phyloP scores from a whole-genome alignment of 2,113 vertebrate genomes.

The Eulacestoma nigropectus region DNA sequence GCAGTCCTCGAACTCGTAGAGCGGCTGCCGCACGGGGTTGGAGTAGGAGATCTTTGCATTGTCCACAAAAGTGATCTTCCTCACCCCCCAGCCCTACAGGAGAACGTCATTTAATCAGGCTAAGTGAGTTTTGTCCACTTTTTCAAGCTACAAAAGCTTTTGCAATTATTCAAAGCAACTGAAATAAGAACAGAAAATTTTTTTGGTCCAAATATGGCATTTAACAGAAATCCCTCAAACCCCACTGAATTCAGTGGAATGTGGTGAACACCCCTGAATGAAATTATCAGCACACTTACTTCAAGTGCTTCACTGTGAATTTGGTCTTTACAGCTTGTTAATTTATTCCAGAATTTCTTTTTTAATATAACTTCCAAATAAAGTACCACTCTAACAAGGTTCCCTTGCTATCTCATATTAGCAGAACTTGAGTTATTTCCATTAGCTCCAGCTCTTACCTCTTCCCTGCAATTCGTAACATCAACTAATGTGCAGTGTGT shows the following conservation, averaged over 20 bases:
- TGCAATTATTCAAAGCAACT: neutral
- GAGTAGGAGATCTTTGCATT: slow-evolving; percentile 98
- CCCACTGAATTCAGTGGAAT: neutral
- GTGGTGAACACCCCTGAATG: neutral
- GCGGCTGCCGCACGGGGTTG: slow-evolving; percentile 93
- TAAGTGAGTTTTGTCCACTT: neutral
- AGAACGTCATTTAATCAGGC: neutral
- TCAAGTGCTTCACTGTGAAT: neutral
- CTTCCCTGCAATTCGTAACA: neutral
- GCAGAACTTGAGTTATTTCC: neutral
- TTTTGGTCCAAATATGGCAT: neutral
- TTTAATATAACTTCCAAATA: neutral
- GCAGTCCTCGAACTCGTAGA: slow-evolving; percentile 97
- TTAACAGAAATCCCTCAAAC: neutral
- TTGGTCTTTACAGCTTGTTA: neutral
- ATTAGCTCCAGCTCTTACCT: neutral
- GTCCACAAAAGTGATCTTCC: slow-evolving; percentile 95
- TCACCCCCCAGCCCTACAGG: slow-evolving; percentile 92
- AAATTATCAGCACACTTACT: neutral
- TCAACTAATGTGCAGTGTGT: neutral
- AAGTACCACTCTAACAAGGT: neutral
- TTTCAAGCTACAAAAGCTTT: neutral
- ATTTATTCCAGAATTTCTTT: neutral
- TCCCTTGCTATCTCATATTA: neutral
- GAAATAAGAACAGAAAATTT: neutral